Base-by-base conservation (phyloP, 2,888 invertebrate genomes). In the Leptopterna dolabrata region DNA sequence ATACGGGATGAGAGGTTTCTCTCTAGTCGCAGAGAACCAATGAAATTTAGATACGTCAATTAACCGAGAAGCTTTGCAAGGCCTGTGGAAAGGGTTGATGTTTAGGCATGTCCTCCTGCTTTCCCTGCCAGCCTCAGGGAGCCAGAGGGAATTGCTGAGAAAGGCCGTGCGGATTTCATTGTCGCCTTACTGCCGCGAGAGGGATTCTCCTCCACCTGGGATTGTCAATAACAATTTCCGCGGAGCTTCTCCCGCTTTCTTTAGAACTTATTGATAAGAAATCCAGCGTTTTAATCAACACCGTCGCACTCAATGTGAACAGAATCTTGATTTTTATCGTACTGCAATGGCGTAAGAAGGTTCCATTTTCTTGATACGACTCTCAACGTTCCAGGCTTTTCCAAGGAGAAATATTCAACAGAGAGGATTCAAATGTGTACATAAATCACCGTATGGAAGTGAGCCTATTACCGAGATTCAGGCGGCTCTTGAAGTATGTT, bases 11-110 rank as follows among this genome's bases (percentile, higher is more conserved):
- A 73, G 73, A 73, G 73, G 36, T 30, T 36, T 30, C 36, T 30
- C 30, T 41, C 41, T 41, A 73, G 73, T 73, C 73, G 73, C 41
- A 36, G 73, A 41, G 30, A 29, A 73, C 73, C 73, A 73, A 73
- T 73, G 73, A 73, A 73, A 73, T 73, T 73, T 73, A 73, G 73
- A 73, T 73, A 73, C 73, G 73, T 73, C 73, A 73, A 73, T 73
- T 73, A 73, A 73, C 73, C 36, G 19, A 63, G 63, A 63, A 63
- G 63, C 24, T 63, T 63, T 63, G 63, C 63, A 63, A 63, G 24
- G 63, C 63, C 63, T 63, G 19, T 63, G 63, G 63, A 63, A 63
- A 63, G 63, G 63, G 24, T 63, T 63, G 41, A 73, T 73, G 73
- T 73, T 73, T 73, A 73, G 73, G 73, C 73, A 73, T 41, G 73